phyloP scores from a whole-genome alignment of 2,888 invertebrate species.

The Epsilonema sp. region DNA sequence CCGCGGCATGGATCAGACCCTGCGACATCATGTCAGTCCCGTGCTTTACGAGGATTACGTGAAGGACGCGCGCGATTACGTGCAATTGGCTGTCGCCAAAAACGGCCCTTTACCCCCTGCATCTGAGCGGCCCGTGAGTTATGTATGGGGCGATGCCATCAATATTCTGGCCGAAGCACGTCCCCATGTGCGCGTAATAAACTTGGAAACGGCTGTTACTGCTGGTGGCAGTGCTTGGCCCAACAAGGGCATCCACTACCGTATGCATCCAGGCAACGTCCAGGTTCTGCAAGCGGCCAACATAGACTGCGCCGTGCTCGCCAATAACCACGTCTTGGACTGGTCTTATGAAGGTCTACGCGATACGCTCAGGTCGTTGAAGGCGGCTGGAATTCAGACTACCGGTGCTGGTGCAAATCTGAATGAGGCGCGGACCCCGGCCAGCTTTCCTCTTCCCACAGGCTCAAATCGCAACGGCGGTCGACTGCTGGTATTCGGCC shows the following conservation, averaged over 20 bases:
- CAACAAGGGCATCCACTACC: constrained; percentile 13
- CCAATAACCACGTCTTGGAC: constrained; percentile 14
- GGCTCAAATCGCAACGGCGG: constrained; percentile 6
- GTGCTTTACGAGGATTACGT: constrained; percentile 11
- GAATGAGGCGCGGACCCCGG: constrained; percentile 10
- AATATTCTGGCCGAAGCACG: neutral
- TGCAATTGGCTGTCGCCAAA: constrained; percentile 9
- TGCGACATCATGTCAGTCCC: constrained; percentile 10
- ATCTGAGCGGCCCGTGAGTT: neutral
- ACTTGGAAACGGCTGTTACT: constrained; percentile 10
- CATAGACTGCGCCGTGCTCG: constrained; percentile 13
- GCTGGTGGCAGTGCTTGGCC: constrained; percentile 11
- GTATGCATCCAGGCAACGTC: constrained; percentile 14
- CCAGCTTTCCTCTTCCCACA: constrained; percentile 7
- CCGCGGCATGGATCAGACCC: constrained; percentile 14
- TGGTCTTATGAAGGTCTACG: constrained; percentile 12
- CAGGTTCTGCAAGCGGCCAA: constrained; percentile 9
- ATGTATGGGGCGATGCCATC: constrained; percentile 8
- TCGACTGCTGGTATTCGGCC: constrained; percentile 12
- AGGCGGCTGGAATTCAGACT: constrained; percentile 6
- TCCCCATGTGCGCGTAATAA: constrained; percentile 5
- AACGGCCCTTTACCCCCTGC: constrained; percentile 13
- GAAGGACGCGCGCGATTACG: constrained; percentile 11
- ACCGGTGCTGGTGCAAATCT: constrained; percentile 7
- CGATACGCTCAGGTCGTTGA: constrained; percentile 11